Evolutionary conservation across 2,113 vertebrate genomes (phyloP).

Genomic region (Entelurus aequoreus): DNA sequence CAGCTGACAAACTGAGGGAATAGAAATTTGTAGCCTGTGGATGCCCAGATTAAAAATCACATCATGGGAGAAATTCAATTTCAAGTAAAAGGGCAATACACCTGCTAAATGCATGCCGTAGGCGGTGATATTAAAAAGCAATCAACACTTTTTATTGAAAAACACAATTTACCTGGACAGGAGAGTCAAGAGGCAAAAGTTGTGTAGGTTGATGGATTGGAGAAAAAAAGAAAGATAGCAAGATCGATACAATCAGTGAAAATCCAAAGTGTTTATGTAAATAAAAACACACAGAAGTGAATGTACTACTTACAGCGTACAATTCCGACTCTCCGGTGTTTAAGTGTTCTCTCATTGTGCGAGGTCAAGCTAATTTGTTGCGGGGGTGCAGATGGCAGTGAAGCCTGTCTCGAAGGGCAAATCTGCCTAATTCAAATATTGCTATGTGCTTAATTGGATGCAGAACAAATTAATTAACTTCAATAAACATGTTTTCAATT

Average conservation of each 20-base stretch:
- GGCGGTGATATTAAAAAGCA: conserved; percentile 73
- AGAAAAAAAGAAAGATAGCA: conserved; percentile 13
- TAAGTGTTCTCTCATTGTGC: conserved; percentile 36
- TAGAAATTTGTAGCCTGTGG: conserved; percentile 61
- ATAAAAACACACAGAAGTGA: conserved; percentile 1
- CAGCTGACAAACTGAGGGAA: conserved; percentile 41
- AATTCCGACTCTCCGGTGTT: conserved; percentile 7
- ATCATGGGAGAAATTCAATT: conserved; percentile 73
- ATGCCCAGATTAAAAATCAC: conserved; percentile 65
- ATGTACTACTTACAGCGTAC: neutral
- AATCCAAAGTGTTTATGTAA: too few relatives aligned
- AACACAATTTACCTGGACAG: conserved; percentile 45
- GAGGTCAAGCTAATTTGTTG: conserved; percentile 3
- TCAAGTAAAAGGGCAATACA: conserved; percentile 66
- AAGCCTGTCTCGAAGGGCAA: conserved; percentile 17
- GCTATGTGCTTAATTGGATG: conserved; percentile 41
- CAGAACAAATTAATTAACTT: conserved; percentile 52
- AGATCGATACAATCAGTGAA: too few relatives aligned
- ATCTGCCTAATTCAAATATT: conserved; percentile 33
- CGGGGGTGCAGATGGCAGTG: neutral
- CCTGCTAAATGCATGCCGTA: conserved; percentile 59
- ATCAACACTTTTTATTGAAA: conserved; percentile 63
- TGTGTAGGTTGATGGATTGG: neutral
- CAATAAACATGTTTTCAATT: conserved; percentile 51
- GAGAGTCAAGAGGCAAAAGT: conserved; percentile 24